These are phyloP conservation scores for Hylia prasina DNA, from an alignment of 2,113 vertebrate species.

Conservation along the genomic window DNA sequence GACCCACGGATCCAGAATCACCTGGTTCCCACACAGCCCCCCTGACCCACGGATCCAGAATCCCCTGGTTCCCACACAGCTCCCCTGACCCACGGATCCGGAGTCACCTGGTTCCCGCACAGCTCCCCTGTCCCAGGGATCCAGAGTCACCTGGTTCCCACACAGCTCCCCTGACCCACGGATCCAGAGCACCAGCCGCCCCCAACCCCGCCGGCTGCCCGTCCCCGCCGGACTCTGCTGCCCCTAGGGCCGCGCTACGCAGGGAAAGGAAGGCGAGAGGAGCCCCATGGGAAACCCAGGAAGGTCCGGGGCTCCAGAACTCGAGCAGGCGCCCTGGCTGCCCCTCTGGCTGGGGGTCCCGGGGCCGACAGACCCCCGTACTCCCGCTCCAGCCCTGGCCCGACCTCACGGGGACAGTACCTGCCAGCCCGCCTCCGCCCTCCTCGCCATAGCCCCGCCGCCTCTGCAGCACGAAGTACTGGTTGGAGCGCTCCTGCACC, in stretches of 20 bases:
- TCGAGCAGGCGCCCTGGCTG: background rate
- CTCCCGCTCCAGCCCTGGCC: background rate
- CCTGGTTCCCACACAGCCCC: background rate
- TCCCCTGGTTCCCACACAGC: background rate
- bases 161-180: background rate
- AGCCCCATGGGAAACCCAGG: background rate
- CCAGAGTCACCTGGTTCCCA: too few relatives aligned
- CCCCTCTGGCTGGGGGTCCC: background rate
- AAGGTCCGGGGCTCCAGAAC: background rate
- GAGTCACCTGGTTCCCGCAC: background rate
- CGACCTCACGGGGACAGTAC: slow-evolving; percentile 51
- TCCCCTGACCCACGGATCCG: background rate
- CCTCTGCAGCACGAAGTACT: slow-evolving; percentile 91
- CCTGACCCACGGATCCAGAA: background rate
- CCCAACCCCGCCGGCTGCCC: background rate
- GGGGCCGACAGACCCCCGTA: background rate
- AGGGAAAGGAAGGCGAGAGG: rapidly evolving
- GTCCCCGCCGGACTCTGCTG: background rate
- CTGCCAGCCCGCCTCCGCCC: slow-evolving; percentile 89
- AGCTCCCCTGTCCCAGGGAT: too few relatives aligned
- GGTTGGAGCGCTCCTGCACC: slow-evolving; percentile 90
- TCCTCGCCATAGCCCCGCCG: slow-evolving; percentile 91
- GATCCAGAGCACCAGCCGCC: background rate
- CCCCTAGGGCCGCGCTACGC: background rate
- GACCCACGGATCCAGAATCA: background rate